Conservation (phyloP, 2,888 invertebrate species). For the Pilophorus perplexus region DNA sequence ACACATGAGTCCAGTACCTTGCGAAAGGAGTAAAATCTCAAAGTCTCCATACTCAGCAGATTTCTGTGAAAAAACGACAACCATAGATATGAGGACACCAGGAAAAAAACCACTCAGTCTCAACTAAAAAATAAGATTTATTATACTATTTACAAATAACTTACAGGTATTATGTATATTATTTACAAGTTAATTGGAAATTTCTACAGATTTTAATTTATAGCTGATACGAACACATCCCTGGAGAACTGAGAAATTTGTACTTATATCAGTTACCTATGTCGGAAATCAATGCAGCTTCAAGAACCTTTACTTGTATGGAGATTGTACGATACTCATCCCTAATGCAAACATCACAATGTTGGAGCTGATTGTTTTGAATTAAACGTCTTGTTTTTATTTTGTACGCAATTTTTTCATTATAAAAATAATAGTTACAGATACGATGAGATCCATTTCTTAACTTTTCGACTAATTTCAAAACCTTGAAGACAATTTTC, state of each 20-base stretch:
- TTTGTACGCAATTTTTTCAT: neutral
- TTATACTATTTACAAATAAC: conserved; percentile 41
- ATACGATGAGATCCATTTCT: conserved; percentile 33
- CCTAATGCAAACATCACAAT: no score
- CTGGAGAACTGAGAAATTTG: conserved; percentile 18
- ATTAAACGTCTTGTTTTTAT: neutral
- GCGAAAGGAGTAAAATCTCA: neutral
- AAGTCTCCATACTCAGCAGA: neutral
- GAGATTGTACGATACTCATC: no score
- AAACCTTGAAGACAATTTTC: neutral
- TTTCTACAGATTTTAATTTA: neutral
- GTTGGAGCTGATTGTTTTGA: no score
- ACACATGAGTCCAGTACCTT: no score
- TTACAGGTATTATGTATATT: conserved; percentile 35
- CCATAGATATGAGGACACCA: no score
- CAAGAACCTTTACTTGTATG: neutral
- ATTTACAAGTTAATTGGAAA: conserved; percentile 37
- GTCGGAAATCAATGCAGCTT: neutral
- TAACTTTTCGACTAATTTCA: conserved; percentile 13
- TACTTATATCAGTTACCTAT: conserved; percentile 2
- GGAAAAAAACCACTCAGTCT: no score
- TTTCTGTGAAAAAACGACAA: neutral
- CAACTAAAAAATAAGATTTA: conserved; percentile 41
- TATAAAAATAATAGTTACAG: conserved; percentile 15
- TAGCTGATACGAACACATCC: conserved; percentile 25